Conservation (phyloP, 2,113 vertebrate species). For the Tiliqua scincoides region DNA sequence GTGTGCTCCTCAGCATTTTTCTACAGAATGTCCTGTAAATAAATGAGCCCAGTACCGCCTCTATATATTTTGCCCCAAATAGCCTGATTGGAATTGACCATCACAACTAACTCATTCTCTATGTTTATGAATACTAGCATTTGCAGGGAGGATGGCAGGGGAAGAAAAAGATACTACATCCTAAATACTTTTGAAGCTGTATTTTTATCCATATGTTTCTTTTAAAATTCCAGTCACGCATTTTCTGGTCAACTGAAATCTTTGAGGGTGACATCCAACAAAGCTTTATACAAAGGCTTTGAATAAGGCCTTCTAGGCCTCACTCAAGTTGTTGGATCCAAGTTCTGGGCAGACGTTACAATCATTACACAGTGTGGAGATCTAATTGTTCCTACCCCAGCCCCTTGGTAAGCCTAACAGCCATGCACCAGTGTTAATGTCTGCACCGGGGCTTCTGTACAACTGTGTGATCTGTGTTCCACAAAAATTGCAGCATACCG, state of each 20-base stretch:
- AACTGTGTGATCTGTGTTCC: neutral
- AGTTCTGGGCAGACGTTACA: neutral
- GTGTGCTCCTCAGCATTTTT: constrained; percentile 12
- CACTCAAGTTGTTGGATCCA: neutral
- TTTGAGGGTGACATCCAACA: neutral
- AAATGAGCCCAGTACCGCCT: constrained; percentile 26
- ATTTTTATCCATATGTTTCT: neutral
- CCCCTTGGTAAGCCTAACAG: neutral
- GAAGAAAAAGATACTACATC: neutral
- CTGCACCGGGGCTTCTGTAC: neutral
- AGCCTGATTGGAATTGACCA: constrained; percentile 15
- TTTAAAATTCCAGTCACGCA: neutral
- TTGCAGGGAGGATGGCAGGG: neutral
- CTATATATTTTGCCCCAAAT: neutral
- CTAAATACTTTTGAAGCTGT: neutral
- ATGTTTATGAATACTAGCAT: constrained; percentile 8
- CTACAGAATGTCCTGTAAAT: constrained; percentile 19
- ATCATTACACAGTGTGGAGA: neutral
- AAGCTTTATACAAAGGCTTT: neutral
- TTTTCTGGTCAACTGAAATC: neutral
- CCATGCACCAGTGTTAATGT: neutral
- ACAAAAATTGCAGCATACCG: neutral
- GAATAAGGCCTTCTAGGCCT: neutral
- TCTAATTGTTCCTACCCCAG: neutral
- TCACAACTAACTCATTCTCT: constrained; percentile 7